phyloP scores from a whole-genome alignment of 2,113 vertebrate species.

The Vombatus ursinus region DNA sequence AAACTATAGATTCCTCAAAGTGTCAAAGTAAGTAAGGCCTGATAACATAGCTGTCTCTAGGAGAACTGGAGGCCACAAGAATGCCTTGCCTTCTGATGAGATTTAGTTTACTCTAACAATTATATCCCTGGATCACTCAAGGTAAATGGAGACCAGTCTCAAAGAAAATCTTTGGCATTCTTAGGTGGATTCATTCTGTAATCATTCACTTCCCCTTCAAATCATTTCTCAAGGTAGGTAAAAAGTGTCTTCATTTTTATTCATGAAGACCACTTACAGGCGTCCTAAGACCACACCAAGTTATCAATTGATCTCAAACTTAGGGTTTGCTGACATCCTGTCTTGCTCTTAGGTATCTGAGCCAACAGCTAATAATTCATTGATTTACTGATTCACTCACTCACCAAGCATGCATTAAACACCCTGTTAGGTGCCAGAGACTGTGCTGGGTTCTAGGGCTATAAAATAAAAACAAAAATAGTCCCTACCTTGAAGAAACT shows the following conservation, averaged over 20 bases:
- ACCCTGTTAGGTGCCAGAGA: background rate
- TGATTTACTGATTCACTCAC: background rate
- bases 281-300: background rate
- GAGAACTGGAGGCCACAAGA: background rate
- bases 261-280: background rate
- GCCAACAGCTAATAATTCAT: background rate
- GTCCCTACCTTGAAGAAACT: background rate
- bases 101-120: background rate
- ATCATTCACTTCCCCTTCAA: background rate
- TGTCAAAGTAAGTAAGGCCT: background rate
- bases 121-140: background rate
- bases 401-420: background rate
- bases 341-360: background rate
- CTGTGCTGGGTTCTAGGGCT: background rate
- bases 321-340: background rate
- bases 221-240: slow-evolving; percentile 18
- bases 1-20: background rate
- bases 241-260: slow-evolving; percentile 33
- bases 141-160: slow-evolving; percentile 14
- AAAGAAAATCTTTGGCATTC: background rate
- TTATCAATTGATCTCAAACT: background rate
- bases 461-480: background rate
- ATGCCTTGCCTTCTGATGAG: background rate
- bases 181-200: background rate
- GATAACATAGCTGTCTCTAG: background rate